phyloP scores from a whole-genome alignment of 2,797 vertebrate genomes.

The Anolis apletophallus region DNA sequence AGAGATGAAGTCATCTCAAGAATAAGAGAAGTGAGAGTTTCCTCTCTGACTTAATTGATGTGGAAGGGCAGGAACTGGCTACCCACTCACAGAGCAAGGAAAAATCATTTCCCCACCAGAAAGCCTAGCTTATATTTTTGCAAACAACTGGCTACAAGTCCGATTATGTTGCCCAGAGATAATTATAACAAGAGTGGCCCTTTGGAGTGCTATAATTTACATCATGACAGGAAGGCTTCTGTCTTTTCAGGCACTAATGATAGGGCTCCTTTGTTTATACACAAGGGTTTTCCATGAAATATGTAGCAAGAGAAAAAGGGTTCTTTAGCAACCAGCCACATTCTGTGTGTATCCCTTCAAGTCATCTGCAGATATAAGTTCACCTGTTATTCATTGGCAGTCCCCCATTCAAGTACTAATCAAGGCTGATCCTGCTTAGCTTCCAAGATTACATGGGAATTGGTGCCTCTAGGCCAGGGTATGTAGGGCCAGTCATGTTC shows the following conservation, averaged over 20 bases:
- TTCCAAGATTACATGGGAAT: no score
- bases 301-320: conserved; percentile 23
- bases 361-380: no score
- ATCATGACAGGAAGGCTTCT: conserved; percentile 52
- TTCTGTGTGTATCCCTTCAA: no score
- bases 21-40: not conserved
- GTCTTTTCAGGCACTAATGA: conserved; percentile 54
- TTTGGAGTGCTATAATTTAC: conserved; percentile 53
- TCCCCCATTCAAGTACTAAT: no score
- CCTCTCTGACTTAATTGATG: conserved; percentile 1
- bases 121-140: conserved; percentile 20
- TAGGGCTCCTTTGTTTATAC: conserved; percentile 61
- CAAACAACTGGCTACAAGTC: conserved; percentile 18
- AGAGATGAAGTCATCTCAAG: rapidly evolving
- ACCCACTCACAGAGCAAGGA: not conserved
- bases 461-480: no score
- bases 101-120: conserved; percentile 26
- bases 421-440: no score
- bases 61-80: not conserved
- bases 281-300: conserved; percentile 61
- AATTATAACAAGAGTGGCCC: conserved; percentile 32
- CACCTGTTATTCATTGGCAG: no score
- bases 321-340: conserved; percentile 8
- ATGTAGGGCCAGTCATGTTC: not conserved
- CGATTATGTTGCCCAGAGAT: conserved; percentile 38